Evolutionary conservation across 2,113 vertebrate species (phyloP).

Genomic region (Castor canadensis): DNA sequence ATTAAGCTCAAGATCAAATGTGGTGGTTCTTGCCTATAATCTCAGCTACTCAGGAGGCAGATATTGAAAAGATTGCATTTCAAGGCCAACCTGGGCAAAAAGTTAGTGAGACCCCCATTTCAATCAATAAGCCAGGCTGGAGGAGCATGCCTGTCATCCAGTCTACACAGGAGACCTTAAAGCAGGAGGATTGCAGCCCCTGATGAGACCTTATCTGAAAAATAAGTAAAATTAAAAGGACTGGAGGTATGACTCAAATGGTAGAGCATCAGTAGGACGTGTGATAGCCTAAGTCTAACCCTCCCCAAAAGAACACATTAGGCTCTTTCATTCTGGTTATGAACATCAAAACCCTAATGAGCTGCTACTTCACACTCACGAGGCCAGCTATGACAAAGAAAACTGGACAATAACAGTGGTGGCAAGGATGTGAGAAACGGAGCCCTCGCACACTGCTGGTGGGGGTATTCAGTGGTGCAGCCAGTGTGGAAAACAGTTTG

Average conservation of each 20-base stretch:
- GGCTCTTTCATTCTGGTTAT: not conserved
- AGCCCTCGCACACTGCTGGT: not conserved
- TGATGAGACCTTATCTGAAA: not conserved
- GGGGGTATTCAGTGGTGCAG: not conserved
- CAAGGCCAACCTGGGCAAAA: not conserved
- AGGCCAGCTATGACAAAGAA: not conserved
- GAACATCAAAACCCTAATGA: conserved; percentile 37
- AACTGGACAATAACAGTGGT: not conserved
- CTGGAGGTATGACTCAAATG: too few species aligned
- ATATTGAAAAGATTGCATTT: not conserved
- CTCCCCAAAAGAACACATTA: too few species aligned
- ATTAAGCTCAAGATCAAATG: not conserved
- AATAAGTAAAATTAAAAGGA: not conserved
- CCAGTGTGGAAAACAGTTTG: not conserved
- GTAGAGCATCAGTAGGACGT: too few species aligned
- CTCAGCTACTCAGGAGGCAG: not conserved
- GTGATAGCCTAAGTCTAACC: too few species aligned
- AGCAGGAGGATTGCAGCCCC: too few species aligned
- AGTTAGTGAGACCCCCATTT: too few species aligned
- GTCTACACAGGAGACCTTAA: too few species aligned
- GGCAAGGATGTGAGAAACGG: not conserved
- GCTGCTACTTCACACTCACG: not conserved
- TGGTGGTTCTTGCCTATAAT: not conserved
- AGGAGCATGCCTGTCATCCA: too few species aligned
- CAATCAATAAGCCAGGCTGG: too few species aligned